Evolutionary conservation across 2,113 vertebrate genomes (phyloP).

Genomic region (Lagopus leucura): DNA sequence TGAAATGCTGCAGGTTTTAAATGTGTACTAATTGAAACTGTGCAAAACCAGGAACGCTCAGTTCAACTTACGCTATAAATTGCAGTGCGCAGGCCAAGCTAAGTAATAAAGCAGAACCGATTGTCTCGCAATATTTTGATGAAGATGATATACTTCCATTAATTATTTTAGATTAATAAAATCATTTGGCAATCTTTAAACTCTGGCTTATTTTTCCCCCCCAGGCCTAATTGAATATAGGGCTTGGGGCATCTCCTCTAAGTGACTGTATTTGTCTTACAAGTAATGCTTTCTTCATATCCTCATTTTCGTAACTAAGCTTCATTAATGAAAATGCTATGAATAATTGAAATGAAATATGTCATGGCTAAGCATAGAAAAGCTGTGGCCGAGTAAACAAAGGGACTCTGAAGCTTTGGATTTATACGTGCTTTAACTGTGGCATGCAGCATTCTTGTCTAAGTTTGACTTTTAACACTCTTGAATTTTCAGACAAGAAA

Average conservation of each 20-base stretch:
- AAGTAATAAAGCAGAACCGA: background rate
- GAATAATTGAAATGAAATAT: conserved; percentile 42
- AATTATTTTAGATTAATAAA: conserved; percentile 6
- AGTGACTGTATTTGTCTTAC: background rate
- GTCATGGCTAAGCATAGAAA: background rate
- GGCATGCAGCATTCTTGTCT: background rate
- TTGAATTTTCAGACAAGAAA: conserved; percentile 45
- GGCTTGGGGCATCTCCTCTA: background rate
- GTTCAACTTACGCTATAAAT: background rate
- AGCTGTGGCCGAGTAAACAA: conserved; percentile 31
- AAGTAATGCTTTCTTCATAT: conserved; percentile 46
- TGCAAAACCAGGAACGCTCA: background rate
- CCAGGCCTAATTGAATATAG: background rate
- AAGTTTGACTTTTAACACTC: background rate
- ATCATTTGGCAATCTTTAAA: background rate
- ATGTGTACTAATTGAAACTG: background rate
- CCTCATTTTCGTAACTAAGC: conserved; percentile 54
- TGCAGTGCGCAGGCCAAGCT: background rate
- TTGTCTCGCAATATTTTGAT: background rate
- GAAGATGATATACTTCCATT: background rate
- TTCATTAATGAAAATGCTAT: conserved; percentile 65
- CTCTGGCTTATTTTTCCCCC: background rate
- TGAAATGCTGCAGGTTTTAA: background rate
- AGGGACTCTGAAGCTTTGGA: conserved; percentile 1
- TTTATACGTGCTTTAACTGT: background rate